Percentiles rank a stretch among this genome's conserved stretches.
Conservation (phyloP, 2,888 invertebrate genomes). For the Hirudinaria manillensis region DNA sequence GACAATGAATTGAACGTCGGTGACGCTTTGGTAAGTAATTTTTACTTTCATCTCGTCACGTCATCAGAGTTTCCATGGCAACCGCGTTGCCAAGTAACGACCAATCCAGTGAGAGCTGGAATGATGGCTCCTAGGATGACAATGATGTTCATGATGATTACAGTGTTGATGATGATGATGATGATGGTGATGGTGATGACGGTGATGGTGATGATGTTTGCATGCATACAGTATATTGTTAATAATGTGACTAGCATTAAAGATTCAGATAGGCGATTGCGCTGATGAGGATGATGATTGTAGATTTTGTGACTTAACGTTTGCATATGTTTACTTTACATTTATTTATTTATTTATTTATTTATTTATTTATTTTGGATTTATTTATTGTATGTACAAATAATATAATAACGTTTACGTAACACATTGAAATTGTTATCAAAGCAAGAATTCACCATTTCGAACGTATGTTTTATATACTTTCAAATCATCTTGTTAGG, state of each 20-base stretch:
- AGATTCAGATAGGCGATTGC: neutral
- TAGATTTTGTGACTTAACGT: no score
- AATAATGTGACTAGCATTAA: neutral
- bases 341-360: no score
- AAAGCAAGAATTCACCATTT: no score
- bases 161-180: neutral
- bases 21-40: slow-evolving; percentile 3
- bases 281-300: neutral
- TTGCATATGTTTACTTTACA: no score
- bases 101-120: slow-evolving; percentile 6
- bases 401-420: no score
- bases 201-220: slow-evolving; percentile 16
- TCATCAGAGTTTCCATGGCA: slow-evolving; percentile 4
- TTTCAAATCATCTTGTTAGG: no score
- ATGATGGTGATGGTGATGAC: slow-evolving; percentile 15
- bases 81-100: slow-evolving; percentile 2
- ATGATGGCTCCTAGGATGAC: slow-evolving; percentile 10
- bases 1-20: no score
- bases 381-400: no score
- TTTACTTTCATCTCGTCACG: neutral
- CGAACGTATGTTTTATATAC: no score
- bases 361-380: no score
- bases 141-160: slow-evolving; percentile 14
- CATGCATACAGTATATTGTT: neutral
- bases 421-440: no score